Base-by-base conservation (phyloP, 2,797 vertebrate species). In the Spinus pinus region DNA sequence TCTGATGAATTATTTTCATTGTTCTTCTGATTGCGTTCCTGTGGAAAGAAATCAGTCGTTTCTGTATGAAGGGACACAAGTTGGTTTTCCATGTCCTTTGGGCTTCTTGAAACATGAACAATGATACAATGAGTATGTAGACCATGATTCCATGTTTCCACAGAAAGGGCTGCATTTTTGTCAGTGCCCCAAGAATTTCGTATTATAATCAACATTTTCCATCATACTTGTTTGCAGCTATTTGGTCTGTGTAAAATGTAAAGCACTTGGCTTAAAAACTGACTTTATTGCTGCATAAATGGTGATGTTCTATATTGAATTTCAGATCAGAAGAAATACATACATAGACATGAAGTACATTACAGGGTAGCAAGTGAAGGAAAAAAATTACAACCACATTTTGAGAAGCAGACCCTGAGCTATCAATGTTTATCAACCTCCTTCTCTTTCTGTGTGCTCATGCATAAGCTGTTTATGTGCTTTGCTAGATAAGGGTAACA, bases 1-100 rank as follows among this genome's bases (percentile, higher is more conserved):
- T 97, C 94, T 97, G 94, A 97, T 97, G 94, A 97, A 95, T 97
- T 86, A 73, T 94, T 97, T 94, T 96, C 87, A 73, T 94, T 97
- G 95, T 93, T 92, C 57, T 79, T 72, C 91, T 96, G 94, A 95
- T 94, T 93, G 84, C 21, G 3, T 91, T 90, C 89, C 91, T 27
- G 58, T 9, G 30, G 73, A 95, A 95, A 92, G 67, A 81, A 92
- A 75, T 35, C 1, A 0, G 70, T 88, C 5, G 14, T 81, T 92
- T 79, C 62, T 56, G 14, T 60, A 81, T 33, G 39, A 35, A 46
- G 44, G 24, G 42, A 27, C 51, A 47, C 8, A 70, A 51, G 64
- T 44, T 70, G 20, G 37, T 53, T 51, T n/a, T 88, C 27, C 10
- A 1, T 7, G 11, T 66, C 42, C 37, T 90, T 44, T 41, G n/a